phyloP scores from a whole-genome alignment of 1,140 invertebrate species.

The Neodiprion fabricii region DNA sequence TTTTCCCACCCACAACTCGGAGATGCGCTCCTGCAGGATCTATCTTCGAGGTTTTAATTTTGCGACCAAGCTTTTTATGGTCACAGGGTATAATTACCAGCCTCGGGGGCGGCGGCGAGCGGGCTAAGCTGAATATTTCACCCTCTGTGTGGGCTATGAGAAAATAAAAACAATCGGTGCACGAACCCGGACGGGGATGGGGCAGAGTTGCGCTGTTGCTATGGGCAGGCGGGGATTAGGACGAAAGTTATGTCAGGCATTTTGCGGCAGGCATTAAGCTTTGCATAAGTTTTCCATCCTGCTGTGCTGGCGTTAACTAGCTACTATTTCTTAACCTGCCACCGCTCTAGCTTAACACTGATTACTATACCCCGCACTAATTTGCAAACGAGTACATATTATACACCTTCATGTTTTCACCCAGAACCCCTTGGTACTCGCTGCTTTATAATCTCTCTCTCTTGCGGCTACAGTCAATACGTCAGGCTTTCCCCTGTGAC shows the following conservation, averaged over 20 bases:
- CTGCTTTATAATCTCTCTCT: too few relatives aligned
- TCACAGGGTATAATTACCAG: constrained; percentile 12
- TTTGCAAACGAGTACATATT: constrained; percentile 32
- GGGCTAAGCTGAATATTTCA: constrained; percentile 48
- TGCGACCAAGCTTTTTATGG: constrained; percentile 21
- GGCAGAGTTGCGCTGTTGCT: constrained; percentile 11
- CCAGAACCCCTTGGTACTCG: too few relatives aligned
- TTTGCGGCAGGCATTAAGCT: constrained; percentile 41
- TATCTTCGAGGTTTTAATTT: constrained; percentile 33
- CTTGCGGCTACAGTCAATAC: too few relatives aligned
- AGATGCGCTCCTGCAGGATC: background rate
- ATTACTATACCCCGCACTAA: constrained; percentile 34
- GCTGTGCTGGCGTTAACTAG: constrained; percentile 26
- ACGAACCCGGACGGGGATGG: constrained; percentile 19
- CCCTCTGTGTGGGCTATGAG: constrained; percentile 10
- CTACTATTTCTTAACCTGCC: constrained; percentile 27
- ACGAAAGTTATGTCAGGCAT: constrained; percentile 47
- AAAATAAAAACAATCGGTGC: constrained; percentile 17
- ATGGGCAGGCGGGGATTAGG: constrained; percentile 43
- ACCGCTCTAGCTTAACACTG: constrained; percentile 30
- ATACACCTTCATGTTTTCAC: background rate
- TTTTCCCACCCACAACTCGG: constrained; percentile 18
- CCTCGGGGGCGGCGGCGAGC: background rate
- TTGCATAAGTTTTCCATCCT: constrained; percentile 45
- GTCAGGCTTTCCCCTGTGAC: too few relatives aligned